Base-by-base conservation (phyloP, 2,113 vertebrate species). In the Siniperca knerii region DNA sequence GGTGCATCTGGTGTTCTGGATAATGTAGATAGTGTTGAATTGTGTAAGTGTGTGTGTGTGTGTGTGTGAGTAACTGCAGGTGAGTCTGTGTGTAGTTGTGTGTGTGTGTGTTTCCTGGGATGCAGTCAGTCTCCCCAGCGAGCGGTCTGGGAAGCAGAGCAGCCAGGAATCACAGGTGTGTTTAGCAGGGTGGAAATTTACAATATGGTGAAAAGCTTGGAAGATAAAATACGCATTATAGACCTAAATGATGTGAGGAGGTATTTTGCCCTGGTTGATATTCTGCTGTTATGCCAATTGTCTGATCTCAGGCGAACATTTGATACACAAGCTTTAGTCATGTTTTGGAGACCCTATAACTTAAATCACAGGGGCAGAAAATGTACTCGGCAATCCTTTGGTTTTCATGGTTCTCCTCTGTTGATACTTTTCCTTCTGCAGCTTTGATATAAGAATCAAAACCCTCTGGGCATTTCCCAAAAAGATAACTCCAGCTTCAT, bases 91-190 rank as follows among this genome's bases (percentile, higher is more conserved):
- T 61, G 52, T 67, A 25, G 25, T 78, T 81, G 62, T 18, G 7
- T 50, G 46, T 42, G n/a, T 82, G 46, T 48, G 52, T 62, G 29
- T 83, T 77, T 75, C 52, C 58, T 86, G 54, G 40, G 78, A 79
- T 77, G 66, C 18, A 70, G 48, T 81, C 71, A 54, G 13, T 77
- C 42, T 85, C 75, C 62, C 79, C 25, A 13, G 52, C 50, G 81
- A 74, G 50, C 4, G 44, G 42, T 55, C 60, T 33, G 40, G 85
- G 20, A 88, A 50, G 48, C 23, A 3, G 35, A 71, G 83, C 67
- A 70, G 88, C 89, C 91, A 92, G 89, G 77, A 88, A 88, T 75
- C 92, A 54, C 91, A 92, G 92, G 86, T 93, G 93, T 91, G 90
- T 67, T 78, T 84, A 86, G n/a, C 74, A 29, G 60, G 52, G 72